Conservation (phyloP, 2,113 vertebrate species). For the Isichthys henryi region DNA sequence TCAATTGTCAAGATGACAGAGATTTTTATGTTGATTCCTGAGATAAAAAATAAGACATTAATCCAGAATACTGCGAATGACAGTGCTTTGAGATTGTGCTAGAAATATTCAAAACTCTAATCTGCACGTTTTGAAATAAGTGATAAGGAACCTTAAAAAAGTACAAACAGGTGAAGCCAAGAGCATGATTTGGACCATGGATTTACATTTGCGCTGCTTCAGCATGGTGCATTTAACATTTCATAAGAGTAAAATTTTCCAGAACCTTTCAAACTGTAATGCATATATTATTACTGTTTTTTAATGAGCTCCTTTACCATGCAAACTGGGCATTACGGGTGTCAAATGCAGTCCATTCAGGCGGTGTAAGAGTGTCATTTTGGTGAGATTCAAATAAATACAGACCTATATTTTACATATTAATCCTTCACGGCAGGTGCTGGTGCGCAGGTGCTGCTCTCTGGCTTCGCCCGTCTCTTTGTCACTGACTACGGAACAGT, state of each 20-base stretch:
- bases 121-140: neutral
- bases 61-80: neutral
- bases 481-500: neutral
- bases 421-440: neutral
- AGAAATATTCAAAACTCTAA: neutral
- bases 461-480: neutral
- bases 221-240: neutral
- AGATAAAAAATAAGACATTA: neutral
- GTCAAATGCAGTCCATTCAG: neutral
- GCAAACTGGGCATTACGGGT: neutral
- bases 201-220: neutral
- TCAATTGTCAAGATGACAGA: neutral
- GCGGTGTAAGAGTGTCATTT: neutral
- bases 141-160: neutral
- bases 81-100: neutral
- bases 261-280: neutral
- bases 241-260: neutral
- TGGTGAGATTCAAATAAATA: neutral
- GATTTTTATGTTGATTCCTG: neutral
- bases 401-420: neutral
- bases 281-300: neutral
- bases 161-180: neutral
- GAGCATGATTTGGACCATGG: neutral
- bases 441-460: neutral
- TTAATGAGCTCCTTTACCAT: neutral